These are phyloP conservation scores for Brachyopa scutellaris DNA, from an alignment of 2,888 invertebrate species.

Conservation along the genomic window DNA sequence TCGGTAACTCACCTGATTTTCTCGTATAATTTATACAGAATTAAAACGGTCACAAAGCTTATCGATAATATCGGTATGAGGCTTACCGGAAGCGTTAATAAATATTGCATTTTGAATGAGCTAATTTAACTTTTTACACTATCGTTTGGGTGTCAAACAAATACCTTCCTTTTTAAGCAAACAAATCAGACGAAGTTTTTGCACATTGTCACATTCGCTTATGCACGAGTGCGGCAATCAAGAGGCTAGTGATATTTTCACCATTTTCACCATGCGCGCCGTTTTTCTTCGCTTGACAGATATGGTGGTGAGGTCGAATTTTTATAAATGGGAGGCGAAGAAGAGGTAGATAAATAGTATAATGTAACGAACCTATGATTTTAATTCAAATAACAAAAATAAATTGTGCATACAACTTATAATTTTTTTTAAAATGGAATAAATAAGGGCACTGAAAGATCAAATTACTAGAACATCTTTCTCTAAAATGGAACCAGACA, in stretches of 20 bases:
- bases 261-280: conserved; percentile 45
- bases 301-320: not conserved
- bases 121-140: conserved; percentile 15
- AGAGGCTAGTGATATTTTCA: conserved; percentile 24
- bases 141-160: conserved; percentile 19
- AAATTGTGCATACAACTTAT: no score
- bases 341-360: not conserved
- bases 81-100: conserved; percentile 50
- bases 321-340: not conserved
- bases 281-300: conserved; percentile 11
- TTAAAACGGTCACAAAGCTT: conserved; percentile 49
- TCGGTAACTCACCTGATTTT: conserved; percentile 59
- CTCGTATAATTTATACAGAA: conserved; percentile 60
- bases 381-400: no score
- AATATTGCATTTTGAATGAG: conserved; percentile 55
- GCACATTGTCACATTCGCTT: conserved; percentile 38
- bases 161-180: conserved; percentile 36
- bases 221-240: conserved; percentile 13
- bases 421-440: no score
- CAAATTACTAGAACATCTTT: no score
- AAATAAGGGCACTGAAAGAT: no score
- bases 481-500: no score
- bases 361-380: no score
- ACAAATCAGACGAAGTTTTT: conserved; percentile 29
- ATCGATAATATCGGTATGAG: conserved; percentile 59